Conservation (phyloP, 1,140 invertebrate genomes). For the Physella acuta region DNA sequence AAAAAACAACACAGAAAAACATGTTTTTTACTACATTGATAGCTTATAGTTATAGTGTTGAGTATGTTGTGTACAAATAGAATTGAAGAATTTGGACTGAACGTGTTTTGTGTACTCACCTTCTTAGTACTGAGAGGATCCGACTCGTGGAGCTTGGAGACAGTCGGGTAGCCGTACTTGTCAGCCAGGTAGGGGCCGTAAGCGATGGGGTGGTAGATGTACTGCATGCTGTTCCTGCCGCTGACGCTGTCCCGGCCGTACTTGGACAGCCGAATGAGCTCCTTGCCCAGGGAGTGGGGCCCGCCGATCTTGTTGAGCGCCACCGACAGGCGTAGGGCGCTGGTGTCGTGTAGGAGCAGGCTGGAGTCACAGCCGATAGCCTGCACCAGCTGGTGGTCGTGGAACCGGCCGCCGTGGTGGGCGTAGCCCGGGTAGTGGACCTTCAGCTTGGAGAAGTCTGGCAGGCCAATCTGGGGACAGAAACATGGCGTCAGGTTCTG, state of each 20-base stretch:
- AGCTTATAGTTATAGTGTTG: too few relatives aligned
- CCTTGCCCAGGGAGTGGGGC: constrained; percentile 45
- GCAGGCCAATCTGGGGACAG: constrained; percentile 28
- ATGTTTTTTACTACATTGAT: too few relatives aligned
- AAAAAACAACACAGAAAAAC: not conserved
- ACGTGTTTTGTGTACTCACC: constrained; percentile 21
- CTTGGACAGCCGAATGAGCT: constrained; percentile 47
- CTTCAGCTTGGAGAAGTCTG: constrained; percentile 41
- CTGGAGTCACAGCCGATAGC: constrained; percentile 38
- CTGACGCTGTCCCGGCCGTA: constrained; percentile 48
- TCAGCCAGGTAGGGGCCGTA: constrained; percentile 55
- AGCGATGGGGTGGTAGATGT: constrained; percentile 54
- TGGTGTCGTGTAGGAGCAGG: constrained; percentile 50
- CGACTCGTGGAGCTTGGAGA: constrained; percentile 45
- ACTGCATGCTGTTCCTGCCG: constrained; percentile 45
- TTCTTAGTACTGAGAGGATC: constrained; percentile 47
- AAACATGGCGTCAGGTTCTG: too few relatives aligned
- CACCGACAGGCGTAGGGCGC: constrained; percentile 49
- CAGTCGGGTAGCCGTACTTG: constrained; percentile 54
- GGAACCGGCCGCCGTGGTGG: constrained; percentile 45
- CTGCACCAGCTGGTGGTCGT: constrained; percentile 41
- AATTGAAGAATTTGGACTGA: too few relatives aligned
- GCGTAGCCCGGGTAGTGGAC: constrained; percentile 50
- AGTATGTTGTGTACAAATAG: too few relatives aligned
- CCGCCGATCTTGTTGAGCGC: constrained; percentile 51